These are phyloP conservation scores for Mnemiopsis leidyi DNA, from an alignment of 37 sponge, comb jelly and placozoan genomes.

Conservation along the genomic window DNA sequence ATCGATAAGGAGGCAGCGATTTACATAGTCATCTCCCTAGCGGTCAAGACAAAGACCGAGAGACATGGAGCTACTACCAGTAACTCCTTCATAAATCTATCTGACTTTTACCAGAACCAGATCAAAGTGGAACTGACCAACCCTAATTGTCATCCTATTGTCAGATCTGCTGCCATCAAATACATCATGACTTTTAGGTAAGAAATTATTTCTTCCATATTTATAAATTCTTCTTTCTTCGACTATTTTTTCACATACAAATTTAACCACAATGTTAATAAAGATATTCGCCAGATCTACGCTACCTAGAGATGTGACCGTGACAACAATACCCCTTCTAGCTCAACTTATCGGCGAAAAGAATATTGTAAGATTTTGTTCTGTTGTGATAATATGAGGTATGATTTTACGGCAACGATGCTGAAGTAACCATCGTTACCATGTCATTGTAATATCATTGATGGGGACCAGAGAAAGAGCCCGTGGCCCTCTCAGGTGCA, in stretches of 20 bases:
- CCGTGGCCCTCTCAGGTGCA: no score
- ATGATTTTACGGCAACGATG: no score
- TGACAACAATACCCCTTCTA: slow-evolving; percentile 74
- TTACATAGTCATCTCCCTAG: slow-evolving; percentile 92
- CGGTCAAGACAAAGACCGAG: slow-evolving; percentile 82
- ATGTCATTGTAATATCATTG: no score
- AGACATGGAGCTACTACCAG: slow-evolving; percentile 91
- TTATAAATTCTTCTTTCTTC: no score
- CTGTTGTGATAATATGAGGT: no score
- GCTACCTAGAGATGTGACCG: slow-evolving; percentile 77
- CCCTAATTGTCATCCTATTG: slow-evolving; percentile 73
- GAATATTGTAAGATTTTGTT: not conserved
- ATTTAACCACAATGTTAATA: no score
- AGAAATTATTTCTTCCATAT: not conserved
- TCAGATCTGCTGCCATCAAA: slow-evolving; percentile 87
- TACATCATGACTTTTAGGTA: slow-evolving; percentile 89
- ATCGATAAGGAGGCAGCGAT: slow-evolving; percentile 88
- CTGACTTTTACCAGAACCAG: slow-evolving; percentile 81
- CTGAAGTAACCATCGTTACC: no score
- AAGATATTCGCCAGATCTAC: slow-evolving; percentile 55
- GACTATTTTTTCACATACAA: no score
- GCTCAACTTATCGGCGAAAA: slow-evolving; percentile 24
- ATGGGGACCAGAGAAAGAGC: no score
- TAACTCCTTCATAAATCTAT: slow-evolving; percentile 84
- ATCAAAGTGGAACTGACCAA: slow-evolving; percentile 81